Evolutionary conservation across 1,140 invertebrate genomes (phyloP).

Genomic region (Drosophila mojavensis): DNA sequence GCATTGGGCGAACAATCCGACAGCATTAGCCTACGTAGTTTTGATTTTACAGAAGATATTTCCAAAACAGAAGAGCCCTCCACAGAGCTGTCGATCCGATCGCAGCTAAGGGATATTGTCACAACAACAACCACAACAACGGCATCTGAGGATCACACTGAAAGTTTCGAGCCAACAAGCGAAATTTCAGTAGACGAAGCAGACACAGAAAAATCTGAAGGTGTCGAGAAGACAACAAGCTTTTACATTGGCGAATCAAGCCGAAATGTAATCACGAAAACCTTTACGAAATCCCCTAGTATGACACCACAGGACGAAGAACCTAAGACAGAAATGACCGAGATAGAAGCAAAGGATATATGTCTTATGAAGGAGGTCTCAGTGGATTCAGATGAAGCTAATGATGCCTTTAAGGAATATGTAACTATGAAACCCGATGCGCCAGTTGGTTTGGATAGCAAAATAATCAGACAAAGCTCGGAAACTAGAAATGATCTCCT

Average conservation of each 20-base stretch:
- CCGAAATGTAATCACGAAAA: constrained; percentile 78
- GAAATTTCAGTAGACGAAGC: constrained; percentile 77
- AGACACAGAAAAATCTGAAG: constrained; percentile 72
- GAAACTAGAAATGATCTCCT: constrained; percentile 79
- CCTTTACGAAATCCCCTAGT: constrained; percentile 62
- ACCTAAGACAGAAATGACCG: constrained; percentile 31
- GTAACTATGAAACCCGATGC: constrained; percentile 71
- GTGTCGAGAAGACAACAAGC: constrained; percentile 65
- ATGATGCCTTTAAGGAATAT: constrained; percentile 76
- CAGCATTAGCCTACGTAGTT: constrained; percentile 76
- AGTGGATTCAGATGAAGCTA: constrained; percentile 76
- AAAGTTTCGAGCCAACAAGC: constrained; percentile 78
- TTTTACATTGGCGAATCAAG: constrained; percentile 84
- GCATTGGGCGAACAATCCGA: constrained; percentile 74
- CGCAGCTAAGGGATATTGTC: constrained; percentile 64
- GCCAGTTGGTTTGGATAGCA: constrained; percentile 37
- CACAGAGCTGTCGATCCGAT: constrained; percentile 72
- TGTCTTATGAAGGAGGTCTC: constrained; percentile 76
- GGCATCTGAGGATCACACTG: constrained; percentile 74
- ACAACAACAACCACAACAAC: constrained; percentile 70
- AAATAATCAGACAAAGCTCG: constrained; percentile 73
- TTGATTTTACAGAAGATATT: constrained; percentile 77
- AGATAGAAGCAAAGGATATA: constrained; percentile 72
- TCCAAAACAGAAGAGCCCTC: constrained; percentile 80
- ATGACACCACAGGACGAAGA: constrained; percentile 65